These are phyloP conservation scores for Balaeniceps rex DNA, from an alignment of 2,113 vertebrate species.

Conservation along the genomic window DNA sequence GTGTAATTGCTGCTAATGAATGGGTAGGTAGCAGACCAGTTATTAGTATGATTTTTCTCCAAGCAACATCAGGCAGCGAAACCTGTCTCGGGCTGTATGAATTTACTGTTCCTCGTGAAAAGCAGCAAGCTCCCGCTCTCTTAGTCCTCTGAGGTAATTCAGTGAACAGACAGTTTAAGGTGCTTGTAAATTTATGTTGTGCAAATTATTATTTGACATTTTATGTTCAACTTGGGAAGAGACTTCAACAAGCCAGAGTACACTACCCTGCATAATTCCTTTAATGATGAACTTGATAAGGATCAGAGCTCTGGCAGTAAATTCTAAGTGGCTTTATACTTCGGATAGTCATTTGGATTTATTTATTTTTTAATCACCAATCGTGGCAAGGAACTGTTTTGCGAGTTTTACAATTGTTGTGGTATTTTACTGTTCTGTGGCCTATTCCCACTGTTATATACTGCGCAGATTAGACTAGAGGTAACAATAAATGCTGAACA, in stretches of 20 bases:
- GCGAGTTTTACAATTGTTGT: not conserved
- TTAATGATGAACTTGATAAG: not conserved
- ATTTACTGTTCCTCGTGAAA: not conserved
- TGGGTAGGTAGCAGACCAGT: not conserved
- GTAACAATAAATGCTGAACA: not conserved
- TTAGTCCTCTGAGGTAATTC: not conserved
- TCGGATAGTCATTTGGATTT: not conserved
- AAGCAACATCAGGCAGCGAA: not conserved
- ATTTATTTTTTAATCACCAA: not conserved
- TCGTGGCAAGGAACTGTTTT: not conserved
- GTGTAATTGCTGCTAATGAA: conserved; percentile 18
- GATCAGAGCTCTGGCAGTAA: not conserved
- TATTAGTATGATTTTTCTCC: not conserved
- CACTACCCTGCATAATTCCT: not conserved
- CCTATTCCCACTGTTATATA: not conserved
- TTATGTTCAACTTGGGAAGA: not conserved
- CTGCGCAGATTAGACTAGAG: not conserved
- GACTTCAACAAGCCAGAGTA: not conserved
- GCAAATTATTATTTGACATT: not conserved
- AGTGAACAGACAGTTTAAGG: not conserved
- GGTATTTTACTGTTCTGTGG: not conserved
- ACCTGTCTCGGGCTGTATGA: not conserved
- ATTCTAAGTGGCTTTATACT: not conserved
- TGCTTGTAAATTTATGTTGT: not conserved
- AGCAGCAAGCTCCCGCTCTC: not conserved